These are phyloP conservation scores for Grapholita molesta DNA, from an alignment of 1,140 invertebrate genomes.

Conservation along the genomic window DNA sequence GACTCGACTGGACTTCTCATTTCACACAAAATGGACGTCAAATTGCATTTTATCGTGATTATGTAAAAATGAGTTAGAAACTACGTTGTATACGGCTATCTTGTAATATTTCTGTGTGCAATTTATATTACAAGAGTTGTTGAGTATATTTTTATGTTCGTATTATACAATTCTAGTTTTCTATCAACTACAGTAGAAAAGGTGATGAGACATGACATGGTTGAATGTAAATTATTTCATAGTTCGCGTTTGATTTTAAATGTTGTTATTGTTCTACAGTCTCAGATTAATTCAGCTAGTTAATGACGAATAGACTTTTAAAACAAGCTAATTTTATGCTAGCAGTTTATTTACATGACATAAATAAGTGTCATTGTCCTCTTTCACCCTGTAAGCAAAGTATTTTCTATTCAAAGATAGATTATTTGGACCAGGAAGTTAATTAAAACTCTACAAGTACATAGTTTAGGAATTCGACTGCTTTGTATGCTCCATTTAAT, in stretches of 20 bases:
- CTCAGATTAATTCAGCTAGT: neutral
- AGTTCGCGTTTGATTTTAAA: neutral
- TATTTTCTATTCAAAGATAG: neutral
- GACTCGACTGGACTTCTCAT: constrained; percentile 33
- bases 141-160: neutral
- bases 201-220: neutral
- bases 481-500: neutral
- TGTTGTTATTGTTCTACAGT: neutral
- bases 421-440: neutral
- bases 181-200: neutral
- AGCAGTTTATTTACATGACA: constrained; percentile 42
- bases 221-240: neutral
- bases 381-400: constrained; percentile 22
- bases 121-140: neutral
- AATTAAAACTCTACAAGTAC: no score
- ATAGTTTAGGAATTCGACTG: neutral
- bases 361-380: constrained; percentile 54
- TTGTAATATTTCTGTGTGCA: neutral
- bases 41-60: constrained; percentile 67
- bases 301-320: neutral
- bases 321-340: neutral
- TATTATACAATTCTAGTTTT: neutral
- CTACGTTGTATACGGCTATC: neutral
- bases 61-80: constrained; percentile 52
- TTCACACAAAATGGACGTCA: constrained; percentile 72